Base-by-base conservation (phyloP, 2,113 vertebrate genomes). In the Condylura cristata region DNA sequence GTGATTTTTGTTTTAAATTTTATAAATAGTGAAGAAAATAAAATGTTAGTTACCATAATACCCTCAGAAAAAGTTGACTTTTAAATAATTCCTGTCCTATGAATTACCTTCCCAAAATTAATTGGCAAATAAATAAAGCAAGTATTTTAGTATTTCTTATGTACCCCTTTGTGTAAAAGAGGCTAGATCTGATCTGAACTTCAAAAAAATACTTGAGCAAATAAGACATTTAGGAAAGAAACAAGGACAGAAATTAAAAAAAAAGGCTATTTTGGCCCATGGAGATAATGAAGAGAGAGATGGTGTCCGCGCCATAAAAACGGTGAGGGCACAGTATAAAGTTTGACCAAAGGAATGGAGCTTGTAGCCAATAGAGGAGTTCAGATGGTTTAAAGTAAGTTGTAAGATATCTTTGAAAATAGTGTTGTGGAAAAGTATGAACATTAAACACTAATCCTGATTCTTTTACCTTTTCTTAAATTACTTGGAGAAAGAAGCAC, bases 21-120 rank as follows among this genome's bases (percentile, higher is more conserved):
- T 78, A 82, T 24, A 80, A 93, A 96, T 66, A 34, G 70, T 91
- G 68, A 79, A 71, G 56, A 17, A 86, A 92, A 71, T 91, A 89
- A 92, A 90, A 75, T 70, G 63, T 86, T 80, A 17, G 51, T 26
- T 92, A 37, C 78, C 68, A 72, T 65, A 83, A 58, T 65, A 86
- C 84, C 11, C 83, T 82, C 53, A 81, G 74, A 60, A 75, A 88
- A 78, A 82, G 2, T 24, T 71, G 44, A 58, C 51, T 86, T 91
- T 78, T 46, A 75, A 86, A 76, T 58, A 83, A 78, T 84, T 87
- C 92, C 7, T 61, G 48, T 83, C 34, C 3, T 90, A 81, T 71
- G 82, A 63, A 58, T 90, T 84, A 10, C 24, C 14, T 86, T 12
- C 34, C 11, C 26, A 3, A 91, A 72, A 82, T 96, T 39, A 89